Evolutionary conservation across 2,888 invertebrate species (phyloP).

Genomic region (Cistogaster globosa): DNA sequence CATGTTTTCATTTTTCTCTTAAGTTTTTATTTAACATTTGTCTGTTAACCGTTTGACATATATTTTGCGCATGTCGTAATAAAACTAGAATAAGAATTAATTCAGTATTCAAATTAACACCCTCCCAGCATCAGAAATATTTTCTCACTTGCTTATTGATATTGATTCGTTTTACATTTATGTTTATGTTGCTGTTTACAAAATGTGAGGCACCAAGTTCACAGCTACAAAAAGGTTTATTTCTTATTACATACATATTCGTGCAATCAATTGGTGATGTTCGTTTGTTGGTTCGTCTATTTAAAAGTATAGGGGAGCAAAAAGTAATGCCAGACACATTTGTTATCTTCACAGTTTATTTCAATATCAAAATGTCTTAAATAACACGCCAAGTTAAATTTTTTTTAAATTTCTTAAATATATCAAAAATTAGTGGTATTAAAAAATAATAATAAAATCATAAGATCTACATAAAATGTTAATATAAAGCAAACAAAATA

Average conservation of each 20-base stretch:
- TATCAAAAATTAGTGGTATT: no score
- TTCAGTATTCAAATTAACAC: conserved; percentile 24
- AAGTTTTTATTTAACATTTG: conserved; percentile 39
- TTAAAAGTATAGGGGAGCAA: neutral
- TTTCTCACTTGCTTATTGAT: conserved; percentile 28
- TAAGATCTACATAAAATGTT: no score
- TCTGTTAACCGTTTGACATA: conserved; percentile 67
- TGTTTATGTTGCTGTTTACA: conserved; percentile 16
- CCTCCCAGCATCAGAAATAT: conserved; percentile 52
- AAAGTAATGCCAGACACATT: conserved; percentile 32
- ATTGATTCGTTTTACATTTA: neutral
- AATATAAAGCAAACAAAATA: no score
- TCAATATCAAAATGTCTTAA: neutral
- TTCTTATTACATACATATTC: neutral
- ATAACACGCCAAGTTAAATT: neutral
- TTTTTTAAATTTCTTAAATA: no score
- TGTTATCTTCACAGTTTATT: neutral
- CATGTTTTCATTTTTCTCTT: conserved; percentile 21
- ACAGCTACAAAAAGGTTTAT: conserved; percentile 32
- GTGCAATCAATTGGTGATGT: conserved; percentile 38
- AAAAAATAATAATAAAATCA: no score
- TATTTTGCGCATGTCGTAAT: conserved; percentile 61
- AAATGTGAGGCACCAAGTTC: conserved; percentile 50
- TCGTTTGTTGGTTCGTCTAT: conserved; percentile 23
- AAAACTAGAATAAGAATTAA: no score